phyloP scores from a whole-genome alignment of 2,888 invertebrate genomes.

The Microplitis manilae region DNA sequence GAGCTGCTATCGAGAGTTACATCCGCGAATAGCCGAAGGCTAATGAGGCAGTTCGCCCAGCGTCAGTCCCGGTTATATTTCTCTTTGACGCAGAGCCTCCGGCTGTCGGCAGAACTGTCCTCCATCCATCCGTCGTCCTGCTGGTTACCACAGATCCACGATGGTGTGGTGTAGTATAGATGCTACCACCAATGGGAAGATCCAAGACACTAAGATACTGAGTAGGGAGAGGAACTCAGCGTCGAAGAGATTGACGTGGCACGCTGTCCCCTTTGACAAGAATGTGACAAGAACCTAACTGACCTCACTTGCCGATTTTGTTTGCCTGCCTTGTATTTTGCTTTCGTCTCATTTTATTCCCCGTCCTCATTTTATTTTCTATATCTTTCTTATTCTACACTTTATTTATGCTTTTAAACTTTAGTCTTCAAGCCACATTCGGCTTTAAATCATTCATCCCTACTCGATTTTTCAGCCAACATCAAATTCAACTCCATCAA shows the following conservation, averaged over 20 bases:
- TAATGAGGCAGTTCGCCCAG: conserved; percentile 67
- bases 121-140: conserved; percentile 54
- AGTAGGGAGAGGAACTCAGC: conserved; percentile 46
- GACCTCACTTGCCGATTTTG: conserved; percentile 59
- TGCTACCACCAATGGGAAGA: conserved; percentile 38
- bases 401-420: neutral
- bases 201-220: conserved; percentile 41
- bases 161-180: conserved; percentile 22
- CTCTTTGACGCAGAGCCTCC: conserved; percentile 70
- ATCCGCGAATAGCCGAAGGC: conserved; percentile 66
- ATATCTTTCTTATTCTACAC: neutral
- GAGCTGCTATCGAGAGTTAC: conserved; percentile 44
- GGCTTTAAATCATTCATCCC: neutral
- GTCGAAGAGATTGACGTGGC: conserved; percentile 70
- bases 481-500: no score
- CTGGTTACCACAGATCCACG: conserved; percentile 31
- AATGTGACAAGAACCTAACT: conserved; percentile 70
- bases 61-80: conserved; percentile 69
- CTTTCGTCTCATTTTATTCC: conserved; percentile 28
- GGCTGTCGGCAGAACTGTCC: conserved; percentile 60
- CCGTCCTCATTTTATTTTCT: neutral
- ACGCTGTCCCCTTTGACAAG: conserved; percentile 70
- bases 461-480: neutral
- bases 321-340: conserved; percentile 25
- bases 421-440: no score